phyloP scores from a whole-genome alignment of 2,113 vertebrate species.

The Cavia aperea region DNA sequence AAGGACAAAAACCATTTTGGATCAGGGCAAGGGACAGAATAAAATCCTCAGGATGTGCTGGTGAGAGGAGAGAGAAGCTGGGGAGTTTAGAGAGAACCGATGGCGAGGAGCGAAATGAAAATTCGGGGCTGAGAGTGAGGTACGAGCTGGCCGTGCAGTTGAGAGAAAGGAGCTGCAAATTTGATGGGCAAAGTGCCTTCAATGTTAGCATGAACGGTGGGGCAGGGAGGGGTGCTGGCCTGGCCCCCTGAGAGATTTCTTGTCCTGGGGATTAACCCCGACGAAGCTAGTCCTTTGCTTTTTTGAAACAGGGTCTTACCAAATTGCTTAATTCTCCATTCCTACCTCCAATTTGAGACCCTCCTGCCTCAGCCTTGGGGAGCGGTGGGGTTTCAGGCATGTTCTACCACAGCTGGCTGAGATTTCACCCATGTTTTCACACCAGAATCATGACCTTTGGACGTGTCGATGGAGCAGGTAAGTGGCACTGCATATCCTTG shows the following conservation, averaged over 20 bases:
- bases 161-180: neutral
- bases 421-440: neutral
- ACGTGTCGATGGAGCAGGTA: neutral
- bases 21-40: neutral
- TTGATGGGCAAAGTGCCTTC: neutral
- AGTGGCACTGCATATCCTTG: fast-evolving
- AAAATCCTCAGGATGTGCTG: neutral
- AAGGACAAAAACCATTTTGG: neutral
- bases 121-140: neutral
- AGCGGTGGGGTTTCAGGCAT: neutral
- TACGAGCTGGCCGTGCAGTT: fast-evolving
- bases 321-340: neutral
- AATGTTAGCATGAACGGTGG: fast-evolving
- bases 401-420: neutral
- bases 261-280: neutral
- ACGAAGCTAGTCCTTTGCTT: neutral
- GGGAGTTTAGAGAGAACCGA: neutral
- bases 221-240: neutral
- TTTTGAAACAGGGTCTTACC: neutral
- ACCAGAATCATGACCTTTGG: fast-evolving
- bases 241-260: neutral
- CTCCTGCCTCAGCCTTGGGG: neutral
- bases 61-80: neutral
- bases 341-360: neutral
- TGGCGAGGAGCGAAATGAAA: neutral